Conservation (phyloP, 2,888 invertebrate genomes). For the Lobophora halterata region DNA sequence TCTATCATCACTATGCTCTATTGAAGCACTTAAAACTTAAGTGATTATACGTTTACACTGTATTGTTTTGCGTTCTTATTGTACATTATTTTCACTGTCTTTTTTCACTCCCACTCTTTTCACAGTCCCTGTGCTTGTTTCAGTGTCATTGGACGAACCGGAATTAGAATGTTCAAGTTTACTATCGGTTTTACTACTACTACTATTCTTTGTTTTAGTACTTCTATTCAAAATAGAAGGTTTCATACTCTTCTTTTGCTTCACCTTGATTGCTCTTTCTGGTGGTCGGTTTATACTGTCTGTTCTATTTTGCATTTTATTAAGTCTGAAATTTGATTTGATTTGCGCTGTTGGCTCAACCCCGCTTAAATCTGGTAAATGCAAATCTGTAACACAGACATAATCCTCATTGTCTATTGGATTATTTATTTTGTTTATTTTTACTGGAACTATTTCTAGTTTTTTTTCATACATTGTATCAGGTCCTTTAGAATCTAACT, state of each 20-base stretch:
- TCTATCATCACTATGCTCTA: no score
- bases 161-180: slow-evolving; percentile 78
- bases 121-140: slow-evolving; percentile 74
- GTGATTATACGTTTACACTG: no score
- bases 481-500: slow-evolving; percentile 71
- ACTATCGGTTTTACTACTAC: slow-evolving; percentile 47
- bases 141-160: slow-evolving; percentile 80
- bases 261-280: slow-evolving; percentile 67
- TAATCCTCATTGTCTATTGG: slow-evolving; percentile 58
- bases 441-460: slow-evolving; percentile 71
- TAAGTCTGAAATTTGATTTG: slow-evolving; percentile 67
- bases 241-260: slow-evolving; percentile 56
- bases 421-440: slow-evolving; percentile 54
- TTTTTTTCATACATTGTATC: slow-evolving; percentile 63
- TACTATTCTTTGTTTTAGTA: slow-evolving; percentile 48
- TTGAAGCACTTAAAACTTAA: no score
- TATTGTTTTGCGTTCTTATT: background rate
- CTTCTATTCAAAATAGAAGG: slow-evolving; percentile 55
- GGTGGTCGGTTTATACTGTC: slow-evolving; percentile 69
- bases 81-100: slow-evolving; percentile 2
- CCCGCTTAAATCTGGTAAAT: slow-evolving; percentile 58
- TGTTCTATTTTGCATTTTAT: slow-evolving; percentile 66
- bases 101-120: slow-evolving; percentile 58
- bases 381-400: slow-evolving; percentile 62
- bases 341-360: slow-evolving; percentile 69